A percentile compares a stretch with the other conserved stretches of the same genome.
Conservation (phyloP, 2,113 vertebrate genomes). For the Elephantulus edwardii region DNA sequence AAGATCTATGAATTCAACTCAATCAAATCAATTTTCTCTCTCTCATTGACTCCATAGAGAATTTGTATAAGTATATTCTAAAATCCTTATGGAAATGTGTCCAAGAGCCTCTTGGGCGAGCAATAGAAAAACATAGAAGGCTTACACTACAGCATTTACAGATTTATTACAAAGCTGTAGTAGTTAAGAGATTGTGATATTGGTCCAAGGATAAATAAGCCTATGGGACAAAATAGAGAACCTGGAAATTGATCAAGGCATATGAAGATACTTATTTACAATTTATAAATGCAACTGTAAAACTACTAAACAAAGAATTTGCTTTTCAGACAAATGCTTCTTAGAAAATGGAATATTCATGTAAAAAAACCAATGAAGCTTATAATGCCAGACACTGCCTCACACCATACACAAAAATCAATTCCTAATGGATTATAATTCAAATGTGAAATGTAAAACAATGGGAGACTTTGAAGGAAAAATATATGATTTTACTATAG, state of each 20-base stretch:
- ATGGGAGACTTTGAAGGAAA: not conserved
- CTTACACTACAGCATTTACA: not conserved
- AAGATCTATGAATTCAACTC: not conserved
- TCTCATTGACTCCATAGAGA: not conserved
- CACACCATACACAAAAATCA: not conserved
- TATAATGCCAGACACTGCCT: not conserved
- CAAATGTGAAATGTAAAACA: not conserved
- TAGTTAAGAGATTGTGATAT: not conserved
- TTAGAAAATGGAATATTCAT: not conserved
- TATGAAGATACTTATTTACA: not conserved
- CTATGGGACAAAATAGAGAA: not conserved
- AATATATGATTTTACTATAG: not conserved
- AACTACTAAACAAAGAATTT: not conserved
- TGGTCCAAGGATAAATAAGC: not conserved
- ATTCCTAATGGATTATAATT: not conserved
- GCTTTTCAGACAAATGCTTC: not conserved
- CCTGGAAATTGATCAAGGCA: not conserved
- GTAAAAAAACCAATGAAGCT: not conserved
- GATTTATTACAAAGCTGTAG: not conserved
- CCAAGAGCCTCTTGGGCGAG: not conserved
- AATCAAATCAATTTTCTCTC: not conserved
- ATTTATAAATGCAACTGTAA: not conserved
- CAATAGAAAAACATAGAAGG: not conserved
- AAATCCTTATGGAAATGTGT: slow-evolving; percentile 19
- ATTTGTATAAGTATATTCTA: not conserved